These are phyloP conservation scores for Amphipyra tragopoginis DNA, from an alignment of 2,888 invertebrate genomes.

Conservation along the genomic window DNA sequence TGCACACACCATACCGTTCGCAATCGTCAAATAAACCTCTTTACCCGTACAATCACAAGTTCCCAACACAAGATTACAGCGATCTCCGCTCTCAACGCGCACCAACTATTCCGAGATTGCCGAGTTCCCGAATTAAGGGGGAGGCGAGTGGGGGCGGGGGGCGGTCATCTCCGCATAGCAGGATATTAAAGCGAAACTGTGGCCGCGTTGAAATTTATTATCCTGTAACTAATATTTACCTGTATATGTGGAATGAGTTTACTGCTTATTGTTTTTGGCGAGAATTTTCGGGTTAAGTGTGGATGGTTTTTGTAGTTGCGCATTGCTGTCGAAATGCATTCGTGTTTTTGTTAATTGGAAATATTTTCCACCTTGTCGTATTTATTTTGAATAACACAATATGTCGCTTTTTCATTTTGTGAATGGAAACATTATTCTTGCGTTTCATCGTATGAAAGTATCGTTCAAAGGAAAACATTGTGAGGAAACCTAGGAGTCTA, in stretches of 20 bases:
- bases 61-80: constrained; percentile 55
- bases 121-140: constrained; percentile 44
- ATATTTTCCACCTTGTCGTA: not conserved
- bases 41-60: constrained; percentile 43
- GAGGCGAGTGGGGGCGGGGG: constrained; percentile 6
- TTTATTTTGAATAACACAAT: not conserved
- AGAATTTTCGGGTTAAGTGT: constrained; percentile 17
- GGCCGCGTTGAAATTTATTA: constrained; percentile 65
- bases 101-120: constrained; percentile 65
- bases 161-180: constrained; percentile 58
- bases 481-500: no score
- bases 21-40: constrained; percentile 33
- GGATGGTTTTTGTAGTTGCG: constrained; percentile 37
- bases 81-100: constrained; percentile 34
- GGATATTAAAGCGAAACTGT: constrained; percentile 72
- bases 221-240: constrained; percentile 72
- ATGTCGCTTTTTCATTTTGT: no score
- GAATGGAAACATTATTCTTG: no score
- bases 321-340: constrained; percentile 27
- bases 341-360: not conserved
- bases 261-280: constrained; percentile 51
- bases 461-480: no score
- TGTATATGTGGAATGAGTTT: constrained; percentile 55
- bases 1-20: not conserved
- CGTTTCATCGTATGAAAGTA: no score